A percentile compares a stretch with the other conserved stretches of the same genome.
These are phyloP conservation scores for Apocheima hispidaria DNA, from an alignment of 2,888 invertebrate genomes.

Conservation along the genomic window DNA sequence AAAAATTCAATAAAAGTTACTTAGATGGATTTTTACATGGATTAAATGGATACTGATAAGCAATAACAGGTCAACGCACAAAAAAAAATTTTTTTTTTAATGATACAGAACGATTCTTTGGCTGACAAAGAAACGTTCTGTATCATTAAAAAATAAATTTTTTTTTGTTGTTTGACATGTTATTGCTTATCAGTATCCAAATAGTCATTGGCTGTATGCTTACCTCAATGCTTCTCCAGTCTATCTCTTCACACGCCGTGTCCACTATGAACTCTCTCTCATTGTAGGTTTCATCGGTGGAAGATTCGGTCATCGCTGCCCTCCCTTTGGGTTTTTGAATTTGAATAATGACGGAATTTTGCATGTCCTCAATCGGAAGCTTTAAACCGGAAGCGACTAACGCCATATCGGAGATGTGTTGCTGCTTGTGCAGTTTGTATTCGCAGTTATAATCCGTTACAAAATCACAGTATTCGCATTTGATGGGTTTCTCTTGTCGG, in stretches of 20 bases:
- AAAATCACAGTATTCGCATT: conserved; percentile 63
- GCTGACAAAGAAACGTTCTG: no score
- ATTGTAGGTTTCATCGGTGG: not conserved
- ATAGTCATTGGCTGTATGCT: no score
- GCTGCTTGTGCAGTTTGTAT: conserved; percentile 61
- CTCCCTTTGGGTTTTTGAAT: not conserved
- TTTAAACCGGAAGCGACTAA: not conserved
- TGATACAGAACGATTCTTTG: no score
- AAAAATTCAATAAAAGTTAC: no score
- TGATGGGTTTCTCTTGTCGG: conserved; percentile 50
- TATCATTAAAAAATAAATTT: no score
- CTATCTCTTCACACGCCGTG: conserved; percentile 54
- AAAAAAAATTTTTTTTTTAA: no score
- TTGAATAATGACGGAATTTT: not conserved
- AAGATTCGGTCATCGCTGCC: not conserved
- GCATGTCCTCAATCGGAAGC: not conserved
- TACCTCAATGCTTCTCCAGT: conserved; percentile 68
- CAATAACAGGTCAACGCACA: no score
- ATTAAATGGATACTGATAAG: no score
- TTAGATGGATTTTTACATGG: no score
- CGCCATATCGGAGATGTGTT: conserved; percentile 29
- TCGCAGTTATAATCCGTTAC: conserved; percentile 65
- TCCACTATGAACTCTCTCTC: conserved; percentile 60
- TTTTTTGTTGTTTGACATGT: no score
- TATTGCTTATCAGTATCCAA: no score